phyloP scores from a whole-genome alignment of 2,113 vertebrate species.

The Phaethon lepturus region DNA sequence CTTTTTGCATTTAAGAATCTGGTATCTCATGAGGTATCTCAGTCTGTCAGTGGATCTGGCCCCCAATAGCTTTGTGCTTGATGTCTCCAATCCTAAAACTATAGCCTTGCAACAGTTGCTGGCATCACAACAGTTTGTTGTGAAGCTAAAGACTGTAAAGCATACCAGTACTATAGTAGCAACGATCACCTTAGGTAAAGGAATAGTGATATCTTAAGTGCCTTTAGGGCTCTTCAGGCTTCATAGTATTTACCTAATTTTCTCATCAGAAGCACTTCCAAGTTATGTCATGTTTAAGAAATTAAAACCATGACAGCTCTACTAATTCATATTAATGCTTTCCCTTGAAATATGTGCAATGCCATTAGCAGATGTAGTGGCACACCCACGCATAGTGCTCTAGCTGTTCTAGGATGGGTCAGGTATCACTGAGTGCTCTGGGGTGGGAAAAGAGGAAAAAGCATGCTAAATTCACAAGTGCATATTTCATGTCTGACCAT shows the following conservation, averaged over 20 bases:
- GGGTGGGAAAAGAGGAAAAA: neutral
- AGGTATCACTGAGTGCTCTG: neutral
- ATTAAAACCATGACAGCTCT: neutral
- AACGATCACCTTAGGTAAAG: neutral
- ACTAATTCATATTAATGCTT: constrained; percentile 6
- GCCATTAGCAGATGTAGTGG: neutral
- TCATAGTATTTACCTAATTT: neutral
- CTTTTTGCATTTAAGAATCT: neutral
- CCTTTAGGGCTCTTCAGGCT: neutral
- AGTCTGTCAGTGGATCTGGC: neutral
- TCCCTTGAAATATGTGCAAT: neutral
- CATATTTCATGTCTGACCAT: neutral
- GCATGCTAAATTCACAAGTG: neutral
- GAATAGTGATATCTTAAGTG: neutral
- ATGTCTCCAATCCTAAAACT: neutral
- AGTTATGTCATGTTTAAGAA: neutral
- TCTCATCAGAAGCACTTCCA: neutral
- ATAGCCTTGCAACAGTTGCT: neutral
- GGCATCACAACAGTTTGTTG: neutral
- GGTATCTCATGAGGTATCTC: neutral
- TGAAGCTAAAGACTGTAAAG: neutral
- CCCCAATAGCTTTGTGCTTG: neutral
- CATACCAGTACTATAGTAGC: neutral
- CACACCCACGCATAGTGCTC: neutral
- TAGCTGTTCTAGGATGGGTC: neutral